phyloP scores from a whole-genome alignment of 2,113 vertebrate species.

The Tamias sibiricus region DNA sequence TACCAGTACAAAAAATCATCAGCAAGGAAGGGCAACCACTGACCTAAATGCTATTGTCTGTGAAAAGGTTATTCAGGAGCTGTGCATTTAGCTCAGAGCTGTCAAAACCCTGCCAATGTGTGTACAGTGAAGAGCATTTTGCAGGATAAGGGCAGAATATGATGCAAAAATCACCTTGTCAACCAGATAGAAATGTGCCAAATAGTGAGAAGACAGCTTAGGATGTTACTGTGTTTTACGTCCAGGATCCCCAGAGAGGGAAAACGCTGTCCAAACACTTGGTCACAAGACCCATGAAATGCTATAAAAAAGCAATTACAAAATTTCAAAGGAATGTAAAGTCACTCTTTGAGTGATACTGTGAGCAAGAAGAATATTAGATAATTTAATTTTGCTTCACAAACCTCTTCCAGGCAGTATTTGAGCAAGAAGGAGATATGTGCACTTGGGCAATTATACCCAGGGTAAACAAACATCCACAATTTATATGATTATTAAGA shows the following conservation, averaged over 20 bases:
- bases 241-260: neutral
- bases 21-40: slow-evolving; percentile 63
- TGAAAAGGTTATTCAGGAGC: slow-evolving; percentile 45
- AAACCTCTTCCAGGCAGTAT: neutral
- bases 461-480: neutral
- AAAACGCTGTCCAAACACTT: neutral
- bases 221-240: neutral
- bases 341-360: neutral
- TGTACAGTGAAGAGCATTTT: slow-evolving; percentile 47
- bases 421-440: neutral
- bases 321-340: slow-evolving; percentile 3
- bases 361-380: neutral
- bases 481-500: neutral
- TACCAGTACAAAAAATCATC: neutral
- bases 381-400: neutral
- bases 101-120: slow-evolving; percentile 58
- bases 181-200: slow-evolving; percentile 48
- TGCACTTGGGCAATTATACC: neutral
- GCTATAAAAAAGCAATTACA: slow-evolving; percentile 10
- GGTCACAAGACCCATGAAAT: neutral
- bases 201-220: neutral
- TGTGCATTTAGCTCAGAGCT: slow-evolving; percentile 73
- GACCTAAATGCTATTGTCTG: slow-evolving; percentile 57
- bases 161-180: slow-evolving; percentile 62
- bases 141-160: slow-evolving; percentile 35